A percentile compares a stretch with the other conserved stretches of the same genome.
These are phyloP conservation scores for Quadroppia sp. DNA, from an alignment of 2,888 invertebrate genomes.

Conservation along the genomic window DNA sequence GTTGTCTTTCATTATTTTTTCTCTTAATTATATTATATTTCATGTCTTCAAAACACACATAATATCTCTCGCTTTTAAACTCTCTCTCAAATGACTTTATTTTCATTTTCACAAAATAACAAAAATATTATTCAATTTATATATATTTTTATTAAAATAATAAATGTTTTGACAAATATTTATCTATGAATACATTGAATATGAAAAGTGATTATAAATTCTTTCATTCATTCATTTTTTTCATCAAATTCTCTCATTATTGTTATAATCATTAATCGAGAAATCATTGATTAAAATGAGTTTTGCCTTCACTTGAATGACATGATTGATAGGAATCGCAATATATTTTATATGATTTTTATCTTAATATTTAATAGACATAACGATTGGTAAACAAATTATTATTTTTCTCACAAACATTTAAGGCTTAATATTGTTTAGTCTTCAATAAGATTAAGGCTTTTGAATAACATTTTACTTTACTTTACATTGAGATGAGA, in stretches of 20 bases:
- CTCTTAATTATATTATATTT: neutral
- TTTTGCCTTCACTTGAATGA: neutral
- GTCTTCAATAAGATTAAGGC: neutral
- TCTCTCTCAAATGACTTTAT: too few species aligned
- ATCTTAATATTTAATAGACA: constrained; percentile 4
- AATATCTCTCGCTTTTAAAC: too few species aligned
- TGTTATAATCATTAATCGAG: too few species aligned
- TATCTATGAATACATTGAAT: too few species aligned
- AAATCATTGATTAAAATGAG: neutral
- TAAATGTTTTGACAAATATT: too few species aligned
- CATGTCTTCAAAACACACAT: neutral
- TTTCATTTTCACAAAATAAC: too few species aligned
- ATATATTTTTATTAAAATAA: too few species aligned
- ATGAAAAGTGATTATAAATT: too few species aligned
- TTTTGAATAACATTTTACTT: constrained; percentile 7
- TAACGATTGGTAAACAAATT: neutral
- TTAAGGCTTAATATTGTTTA: neutral
- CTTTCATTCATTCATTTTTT: too few species aligned
- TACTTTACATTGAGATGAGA: neutral
- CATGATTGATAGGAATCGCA: neutral
- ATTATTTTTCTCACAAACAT: neutral
- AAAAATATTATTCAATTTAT: too few species aligned
- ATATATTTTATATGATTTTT: neutral
- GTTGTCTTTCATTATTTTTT: too few species aligned
- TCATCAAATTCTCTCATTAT: too few species aligned